Conservation (phyloP, 2,113 vertebrate genomes). For the Dendropsophus ebraccatus region DNA sequence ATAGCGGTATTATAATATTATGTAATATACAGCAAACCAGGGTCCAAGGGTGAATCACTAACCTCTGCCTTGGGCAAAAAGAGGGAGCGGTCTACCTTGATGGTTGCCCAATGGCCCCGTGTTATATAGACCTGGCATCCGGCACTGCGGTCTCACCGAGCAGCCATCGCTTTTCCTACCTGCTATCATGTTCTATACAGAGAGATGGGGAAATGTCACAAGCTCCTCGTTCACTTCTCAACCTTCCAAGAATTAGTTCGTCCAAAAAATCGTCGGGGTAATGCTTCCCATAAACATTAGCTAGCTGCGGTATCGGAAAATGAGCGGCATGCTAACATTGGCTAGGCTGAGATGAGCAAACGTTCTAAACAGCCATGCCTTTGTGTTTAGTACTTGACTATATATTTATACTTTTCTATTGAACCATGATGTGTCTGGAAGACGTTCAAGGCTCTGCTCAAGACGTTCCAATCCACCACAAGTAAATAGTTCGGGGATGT, state of each 20-base stretch:
- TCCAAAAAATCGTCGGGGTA: constrained; percentile 2
- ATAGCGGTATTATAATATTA: no score
- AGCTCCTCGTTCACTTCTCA: not conserved
- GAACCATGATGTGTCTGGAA: constrained; percentile 45
- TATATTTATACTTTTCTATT: constrained; percentile 44
- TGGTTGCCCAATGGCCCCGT: not conserved
- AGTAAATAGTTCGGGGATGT: constrained; percentile 28
- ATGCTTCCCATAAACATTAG: constrained; percentile 28
- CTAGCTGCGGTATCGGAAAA: constrained; percentile 37
- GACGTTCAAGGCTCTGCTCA: constrained; percentile 19
- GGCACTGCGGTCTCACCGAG: not conserved
- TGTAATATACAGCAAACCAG: no score
- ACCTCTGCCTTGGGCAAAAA: not conserved
- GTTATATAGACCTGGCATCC: not conserved
- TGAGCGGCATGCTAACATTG: constrained; percentile 35
- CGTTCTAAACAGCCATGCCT: constrained; percentile 35
- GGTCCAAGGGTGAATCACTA: not conserved
- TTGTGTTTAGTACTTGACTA: constrained; percentile 41
- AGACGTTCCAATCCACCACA: not conserved
- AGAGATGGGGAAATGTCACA: not conserved
- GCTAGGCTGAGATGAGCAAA: constrained; percentile 32
- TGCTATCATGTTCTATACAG: not conserved
- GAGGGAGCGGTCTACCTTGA: not conserved
- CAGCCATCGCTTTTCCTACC: not conserved
- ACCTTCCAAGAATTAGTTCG: not conserved